A percentile compares a stretch with the other conserved stretches of the same genome.
phyloP scores from a whole-genome alignment of 2,888 invertebrate species.

The Agriopis marginaria region DNA sequence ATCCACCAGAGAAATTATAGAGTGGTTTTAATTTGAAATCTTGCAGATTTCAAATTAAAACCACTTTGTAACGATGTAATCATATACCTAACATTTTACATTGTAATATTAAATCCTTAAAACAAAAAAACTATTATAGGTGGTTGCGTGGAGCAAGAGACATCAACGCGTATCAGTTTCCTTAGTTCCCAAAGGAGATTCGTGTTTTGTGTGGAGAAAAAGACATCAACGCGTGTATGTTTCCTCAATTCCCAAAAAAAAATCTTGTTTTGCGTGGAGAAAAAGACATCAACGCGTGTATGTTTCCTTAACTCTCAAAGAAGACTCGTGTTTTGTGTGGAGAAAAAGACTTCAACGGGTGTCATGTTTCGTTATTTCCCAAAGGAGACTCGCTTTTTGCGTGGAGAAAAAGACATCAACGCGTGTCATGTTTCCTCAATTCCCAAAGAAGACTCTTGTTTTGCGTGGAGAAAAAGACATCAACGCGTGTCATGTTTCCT shows the following conservation, averaged over 20 bases:
- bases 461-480: constrained; percentile 62
- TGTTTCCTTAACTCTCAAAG: constrained; percentile 2
- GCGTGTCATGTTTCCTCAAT: constrained; percentile 35
- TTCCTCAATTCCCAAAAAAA: background rate
- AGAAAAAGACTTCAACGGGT: constrained; percentile 70
- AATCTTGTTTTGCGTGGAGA: constrained; percentile 34
- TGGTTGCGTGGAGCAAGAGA: constrained; percentile 60
- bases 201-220: constrained; percentile 49
- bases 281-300: constrained; percentile 68
- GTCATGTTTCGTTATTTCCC: constrained; percentile 11
- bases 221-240: constrained; percentile 63
- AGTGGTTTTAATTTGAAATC: too few relatives aligned
- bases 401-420: constrained; percentile 68
- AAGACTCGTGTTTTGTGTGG: constrained; percentile 1
- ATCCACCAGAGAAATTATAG: too few relatives aligned
- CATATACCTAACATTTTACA: too few relatives aligned
- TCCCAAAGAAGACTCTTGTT: background rate
- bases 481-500: constrained; percentile 53
- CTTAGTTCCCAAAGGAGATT: background rate
- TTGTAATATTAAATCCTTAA: too few relatives aligned
- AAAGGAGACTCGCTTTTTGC: background rate
- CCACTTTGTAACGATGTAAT: too few relatives aligned
- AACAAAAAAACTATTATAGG: too few relatives aligned
- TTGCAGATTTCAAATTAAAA: too few relatives aligned
- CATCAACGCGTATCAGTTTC: constrained; percentile 58